These are phyloP conservation scores for Tetraodon nigroviridis DNA, from an alignment of 2,113 vertebrate genomes.

Conservation along the genomic window DNA sequence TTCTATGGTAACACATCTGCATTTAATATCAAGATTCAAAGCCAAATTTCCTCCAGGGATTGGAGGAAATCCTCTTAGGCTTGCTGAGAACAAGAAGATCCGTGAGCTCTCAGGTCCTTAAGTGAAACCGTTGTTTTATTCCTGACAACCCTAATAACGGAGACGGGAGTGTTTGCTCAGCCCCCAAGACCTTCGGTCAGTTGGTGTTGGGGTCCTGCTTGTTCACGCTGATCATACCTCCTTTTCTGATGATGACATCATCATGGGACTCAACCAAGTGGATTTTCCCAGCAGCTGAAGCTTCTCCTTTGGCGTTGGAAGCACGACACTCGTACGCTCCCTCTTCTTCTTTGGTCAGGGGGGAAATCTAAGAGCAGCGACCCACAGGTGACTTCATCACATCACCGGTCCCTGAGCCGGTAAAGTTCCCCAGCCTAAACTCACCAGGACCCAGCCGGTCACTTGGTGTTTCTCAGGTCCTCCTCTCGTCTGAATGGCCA, in stretches of 20 bases:
- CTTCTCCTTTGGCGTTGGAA: slow-evolving; percentile 82
- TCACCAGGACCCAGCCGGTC: slow-evolving; percentile 92
- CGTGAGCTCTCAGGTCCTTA: too few relatives aligned
- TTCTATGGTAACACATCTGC: too few relatives aligned
- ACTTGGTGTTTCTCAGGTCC: slow-evolving; percentile 94
- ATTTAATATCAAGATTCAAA: too few relatives aligned
- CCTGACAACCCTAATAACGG: too few relatives aligned
- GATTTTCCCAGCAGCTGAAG: slow-evolving; percentile 81
- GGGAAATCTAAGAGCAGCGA: slow-evolving; percentile 77
- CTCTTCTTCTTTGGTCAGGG: slow-evolving; percentile 82
- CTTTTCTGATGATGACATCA: slow-evolving; percentile 79
- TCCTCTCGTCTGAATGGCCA: slow-evolving; percentile 90
- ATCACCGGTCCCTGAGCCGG: too few relatives aligned
- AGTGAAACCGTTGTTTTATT: too few relatives aligned
- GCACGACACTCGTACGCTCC: slow-evolving; percentile 89
- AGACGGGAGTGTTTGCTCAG: too few relatives aligned
- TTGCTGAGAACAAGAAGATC: too few relatives aligned
- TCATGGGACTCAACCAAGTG: slow-evolving; percentile 78
- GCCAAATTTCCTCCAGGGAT: too few relatives aligned
- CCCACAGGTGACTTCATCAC: neutral
- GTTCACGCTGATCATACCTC: slow-evolving; percentile 53
- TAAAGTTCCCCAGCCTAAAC: neutral
- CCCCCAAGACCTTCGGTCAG: too few relatives aligned
- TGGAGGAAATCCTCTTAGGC: too few relatives aligned
- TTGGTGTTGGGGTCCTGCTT: neutral